Evolutionary conservation across 1,140 invertebrate genomes (phyloP).

Genomic region (Bemisia tabaci): DNA sequence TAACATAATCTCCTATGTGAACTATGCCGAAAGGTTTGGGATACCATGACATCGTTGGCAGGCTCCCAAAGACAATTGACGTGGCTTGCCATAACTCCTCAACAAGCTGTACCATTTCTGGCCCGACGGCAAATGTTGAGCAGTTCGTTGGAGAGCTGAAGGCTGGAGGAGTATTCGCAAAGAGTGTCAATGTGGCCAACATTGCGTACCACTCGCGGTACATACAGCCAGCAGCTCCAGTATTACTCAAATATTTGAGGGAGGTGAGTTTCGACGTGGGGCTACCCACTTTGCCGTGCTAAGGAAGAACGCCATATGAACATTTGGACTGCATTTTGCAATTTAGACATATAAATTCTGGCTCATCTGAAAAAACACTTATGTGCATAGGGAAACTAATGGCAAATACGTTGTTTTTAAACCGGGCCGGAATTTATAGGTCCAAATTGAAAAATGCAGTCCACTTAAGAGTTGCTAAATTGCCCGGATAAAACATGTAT

Average conservation of each 20-base stretch:
- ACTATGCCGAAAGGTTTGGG: constrained; percentile 36
- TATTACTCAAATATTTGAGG: constrained; percentile 52
- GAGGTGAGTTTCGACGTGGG: constrained; percentile 42
- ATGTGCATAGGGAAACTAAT: too few relatives aligned
- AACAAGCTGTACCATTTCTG: constrained; percentile 55
- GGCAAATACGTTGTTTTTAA: too few relatives aligned
- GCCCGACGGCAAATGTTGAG: constrained; percentile 39
- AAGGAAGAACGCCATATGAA: too few relatives aligned
- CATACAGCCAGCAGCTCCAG: constrained; percentile 54
- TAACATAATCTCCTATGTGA: background rate
- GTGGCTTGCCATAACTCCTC: constrained; percentile 57
- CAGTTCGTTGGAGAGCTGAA: constrained; percentile 34
- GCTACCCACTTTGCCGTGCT: too few relatives aligned
- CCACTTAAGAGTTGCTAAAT: too few relatives aligned
- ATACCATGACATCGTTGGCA: constrained; percentile 38
- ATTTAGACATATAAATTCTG: too few relatives aligned
- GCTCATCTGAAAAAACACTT: too few relatives aligned
- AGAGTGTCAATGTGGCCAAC: constrained; percentile 50
- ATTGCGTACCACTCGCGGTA: constrained; percentile 66
- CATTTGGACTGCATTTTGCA: too few relatives aligned
- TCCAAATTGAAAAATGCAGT: too few relatives aligned
- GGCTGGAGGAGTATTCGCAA: constrained; percentile 60
- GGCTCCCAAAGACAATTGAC: constrained; percentile 46
- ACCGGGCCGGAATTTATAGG: too few relatives aligned
- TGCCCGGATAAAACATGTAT: too few relatives aligned